phyloP scores from a whole-genome alignment of 2,797 vertebrate species.

The Syngnathus acus region DNA sequence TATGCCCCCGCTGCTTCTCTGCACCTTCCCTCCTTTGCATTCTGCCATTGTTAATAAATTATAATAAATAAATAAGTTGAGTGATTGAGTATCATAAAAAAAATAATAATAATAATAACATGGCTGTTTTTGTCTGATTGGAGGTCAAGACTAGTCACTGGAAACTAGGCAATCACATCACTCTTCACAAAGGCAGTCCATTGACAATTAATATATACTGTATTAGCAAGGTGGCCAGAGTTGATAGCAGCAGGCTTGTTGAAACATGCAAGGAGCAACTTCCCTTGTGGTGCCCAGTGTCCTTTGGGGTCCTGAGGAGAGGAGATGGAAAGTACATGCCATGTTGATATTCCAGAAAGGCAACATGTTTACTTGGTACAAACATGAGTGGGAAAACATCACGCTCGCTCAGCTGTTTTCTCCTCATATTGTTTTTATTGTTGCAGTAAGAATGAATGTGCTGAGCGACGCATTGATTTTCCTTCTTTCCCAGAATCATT shows the following conservation, averaged over 20 bases:
- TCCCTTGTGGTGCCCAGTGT: slow-evolving; percentile 33
- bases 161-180: not conserved
- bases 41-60: not conserved
- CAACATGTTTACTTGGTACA: slow-evolving; percentile 67
- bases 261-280: slow-evolving; percentile 38
- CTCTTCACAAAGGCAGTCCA: slow-evolving; percentile 25
- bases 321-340: slow-evolving; percentile 39
- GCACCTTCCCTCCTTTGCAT: slow-evolving; percentile 11
- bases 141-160: not conserved
- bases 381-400: slow-evolving; percentile 41
- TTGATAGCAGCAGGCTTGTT: slow-evolving; percentile 41
- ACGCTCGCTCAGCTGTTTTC: slow-evolving; percentile 17
- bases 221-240: slow-evolving; percentile 32
- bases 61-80: not conserved
- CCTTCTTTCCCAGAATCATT: not conserved
- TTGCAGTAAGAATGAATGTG: slow-evolving; percentile 1
- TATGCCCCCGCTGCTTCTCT: slow-evolving; percentile 19
- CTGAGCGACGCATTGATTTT: not conserved
- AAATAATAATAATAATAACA: no score
- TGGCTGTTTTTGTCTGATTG: not conserved
- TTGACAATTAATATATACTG: slow-evolving; percentile 41
- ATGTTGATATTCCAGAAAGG: slow-evolving; percentile 29
- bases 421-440: slow-evolving; percentile 3
- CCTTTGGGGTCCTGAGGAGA: slow-evolving; percentile 25
- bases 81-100: no score